Evolutionary conservation across 2,113 vertebrate species (phyloP).

Genomic region (Paradisaea rubra): DNA sequence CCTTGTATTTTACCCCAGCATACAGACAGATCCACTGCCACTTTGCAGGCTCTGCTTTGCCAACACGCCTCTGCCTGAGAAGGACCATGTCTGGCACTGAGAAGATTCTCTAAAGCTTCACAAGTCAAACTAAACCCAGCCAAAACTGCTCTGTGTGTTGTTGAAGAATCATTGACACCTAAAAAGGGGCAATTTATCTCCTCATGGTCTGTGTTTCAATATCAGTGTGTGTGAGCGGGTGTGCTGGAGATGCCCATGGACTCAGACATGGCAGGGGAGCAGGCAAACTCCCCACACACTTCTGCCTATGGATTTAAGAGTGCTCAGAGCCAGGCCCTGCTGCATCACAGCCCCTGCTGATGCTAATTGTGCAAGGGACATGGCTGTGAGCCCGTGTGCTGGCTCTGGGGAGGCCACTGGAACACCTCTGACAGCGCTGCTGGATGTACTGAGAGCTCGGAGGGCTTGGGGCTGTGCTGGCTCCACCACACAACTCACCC

Average conservation of each 20-base stretch:
- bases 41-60: not conserved
- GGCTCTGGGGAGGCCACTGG: not conserved
- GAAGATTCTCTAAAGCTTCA: not conserved
- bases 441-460: not conserved
- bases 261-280: not conserved
- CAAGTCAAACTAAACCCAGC: not conserved
- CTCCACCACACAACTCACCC: rapidly evolving
- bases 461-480: not conserved
- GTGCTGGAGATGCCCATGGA: not conserved
- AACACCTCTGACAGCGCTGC: too few relatives aligned
- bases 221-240: not conserved
- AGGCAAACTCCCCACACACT: not conserved
- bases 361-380: rapidly evolving
- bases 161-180: not conserved
- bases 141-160: not conserved
- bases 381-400: rapidly evolving
- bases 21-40: not conserved
- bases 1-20: not conserved
- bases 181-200: not conserved
- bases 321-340: not conserved
- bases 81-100: not conserved
- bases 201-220: rapidly evolving
- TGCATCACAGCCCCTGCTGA: not conserved
- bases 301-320: not conserved
- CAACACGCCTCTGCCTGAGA: not conserved